Base-by-base conservation (phyloP, 1,140 invertebrate genomes). In the Caenorhabditis brenneri region DNA sequence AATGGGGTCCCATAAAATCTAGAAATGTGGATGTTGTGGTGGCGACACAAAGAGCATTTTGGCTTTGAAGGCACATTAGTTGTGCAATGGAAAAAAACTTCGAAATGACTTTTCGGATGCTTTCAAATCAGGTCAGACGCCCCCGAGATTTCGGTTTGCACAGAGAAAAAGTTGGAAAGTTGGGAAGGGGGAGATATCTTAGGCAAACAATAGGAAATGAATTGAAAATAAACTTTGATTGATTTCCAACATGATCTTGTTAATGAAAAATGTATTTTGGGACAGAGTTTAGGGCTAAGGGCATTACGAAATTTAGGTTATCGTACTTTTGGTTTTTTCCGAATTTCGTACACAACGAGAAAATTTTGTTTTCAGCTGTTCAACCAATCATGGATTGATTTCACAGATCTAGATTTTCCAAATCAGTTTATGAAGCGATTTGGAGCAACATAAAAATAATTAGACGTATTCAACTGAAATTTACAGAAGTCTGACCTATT, bases 31-130 rank as follows among this genome's bases (percentile, higher is more conserved):
- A 42, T 65, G 60, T 65, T 36, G 60, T 65, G 0, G 65, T 74
- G 19, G 33, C n/a, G 19, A 74, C 22, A 74, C 36, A 74, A 27
- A 74, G 36, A 6, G 65, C 65, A 46, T 74, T 74, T 74, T 74
- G 65, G 65, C 46, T 74, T 46, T 74, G 65, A 27, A 74, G 22
- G 65, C 65, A 74, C 65, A 74, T 74, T 74, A 65, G 31, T 6
- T 46, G 3, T 29, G 6, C 31, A 36, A 65, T 9, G n/a, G 15
- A 42, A 33, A 31, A 10, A 12, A 29, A n/a, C n/a, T n/a, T 74
- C 65, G 65, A 74, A 42, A 42, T 74, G 65, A 42, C 24, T 29
- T 65, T n/a, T 51, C n/a, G 15, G 19, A 12, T 29, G 49, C 27
- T 27, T 74, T 42, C 36, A 39, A 74, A 46, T 74, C 65, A 22